phyloP scores from a whole-genome alignment of 2,113 vertebrate genomes.

The Melanocharis versteri region DNA sequence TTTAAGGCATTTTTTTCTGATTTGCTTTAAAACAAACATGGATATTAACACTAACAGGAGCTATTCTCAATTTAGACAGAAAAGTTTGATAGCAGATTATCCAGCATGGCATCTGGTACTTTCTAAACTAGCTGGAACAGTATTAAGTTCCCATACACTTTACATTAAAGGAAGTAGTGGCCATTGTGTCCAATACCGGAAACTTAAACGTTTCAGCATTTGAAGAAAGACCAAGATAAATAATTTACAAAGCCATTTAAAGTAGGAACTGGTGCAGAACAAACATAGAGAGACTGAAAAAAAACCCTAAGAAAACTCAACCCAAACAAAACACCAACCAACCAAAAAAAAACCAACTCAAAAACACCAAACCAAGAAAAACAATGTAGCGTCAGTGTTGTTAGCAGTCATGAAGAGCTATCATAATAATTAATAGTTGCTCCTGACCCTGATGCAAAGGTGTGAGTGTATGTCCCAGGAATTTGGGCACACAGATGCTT shows the following conservation, averaged over 20 bases:
- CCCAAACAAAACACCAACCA: neutral
- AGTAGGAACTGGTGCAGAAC: neutral
- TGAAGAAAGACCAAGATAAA: neutral
- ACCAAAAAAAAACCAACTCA: neutral
- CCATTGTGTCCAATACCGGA: neutral
- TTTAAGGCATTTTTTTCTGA: neutral
- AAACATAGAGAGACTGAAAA: neutral
- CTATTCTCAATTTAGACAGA: neutral
- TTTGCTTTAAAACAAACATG: neutral
- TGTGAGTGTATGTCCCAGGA: conserved; percentile 1
- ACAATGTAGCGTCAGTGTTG: neutral
- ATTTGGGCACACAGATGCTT: neutral
- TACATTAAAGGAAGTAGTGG: neutral
- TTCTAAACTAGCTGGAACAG: neutral
- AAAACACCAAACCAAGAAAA: neutral
- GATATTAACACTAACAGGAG: neutral
- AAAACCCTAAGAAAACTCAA: neutral
- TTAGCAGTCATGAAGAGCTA: neutral
- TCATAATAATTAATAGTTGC: neutral
- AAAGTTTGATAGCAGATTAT: neutral
- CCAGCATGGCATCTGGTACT: neutral
- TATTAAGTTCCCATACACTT: neutral
- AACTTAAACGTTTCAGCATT: neutral
- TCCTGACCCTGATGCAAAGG: neutral
- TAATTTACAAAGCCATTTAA: neutral